Conservation (phyloP, 2,888 invertebrate genomes). For the Eilema depressum region DNA sequence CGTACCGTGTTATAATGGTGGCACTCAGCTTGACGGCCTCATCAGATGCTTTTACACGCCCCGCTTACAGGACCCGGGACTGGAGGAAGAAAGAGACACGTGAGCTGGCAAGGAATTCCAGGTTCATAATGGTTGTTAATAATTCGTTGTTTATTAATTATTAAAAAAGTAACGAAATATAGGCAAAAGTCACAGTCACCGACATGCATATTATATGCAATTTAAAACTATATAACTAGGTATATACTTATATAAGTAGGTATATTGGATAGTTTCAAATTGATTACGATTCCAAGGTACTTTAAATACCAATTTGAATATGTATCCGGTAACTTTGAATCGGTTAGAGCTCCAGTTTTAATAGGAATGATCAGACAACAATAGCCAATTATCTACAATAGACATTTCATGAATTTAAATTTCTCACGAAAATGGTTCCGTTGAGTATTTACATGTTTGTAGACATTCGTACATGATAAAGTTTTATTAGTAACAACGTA, state of each 20-base stretch:
- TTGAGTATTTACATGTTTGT: not conserved
- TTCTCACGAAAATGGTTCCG: slow-evolving; percentile 3
- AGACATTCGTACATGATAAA: too few relatives aligned
- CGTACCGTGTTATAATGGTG: too few relatives aligned
- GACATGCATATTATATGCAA: not conserved
- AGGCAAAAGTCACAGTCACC: not conserved
- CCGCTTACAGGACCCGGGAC: too few relatives aligned
- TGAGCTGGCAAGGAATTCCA: too few relatives aligned
- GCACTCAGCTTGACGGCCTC: too few relatives aligned
- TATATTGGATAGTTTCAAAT: not conserved
- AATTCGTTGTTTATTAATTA: too few relatives aligned
- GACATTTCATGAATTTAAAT: slow-evolving; percentile 24
- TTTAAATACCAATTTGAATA: not conserved
- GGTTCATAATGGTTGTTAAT: too few relatives aligned
- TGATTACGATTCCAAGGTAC: not conserved
- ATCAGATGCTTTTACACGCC: too few relatives aligned
- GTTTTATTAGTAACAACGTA: too few relatives aligned
- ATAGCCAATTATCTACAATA: slow-evolving; percentile 51
- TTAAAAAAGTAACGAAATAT: too few relatives aligned
- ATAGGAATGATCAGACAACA: slow-evolving; percentile 34
- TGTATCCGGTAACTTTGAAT: slow-evolving; percentile 30
- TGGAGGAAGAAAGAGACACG: too few relatives aligned
- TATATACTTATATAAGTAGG: too few relatives aligned
- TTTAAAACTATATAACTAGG: not conserved
- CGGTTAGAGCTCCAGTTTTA: slow-evolving; percentile 27